Percentiles rank a stretch among this genome's conserved stretches.
These are phyloP conservation scores for Temnothorax curvispinosus DNA, from an alignment of 1,140 invertebrate species.

Conservation along the genomic window DNA sequence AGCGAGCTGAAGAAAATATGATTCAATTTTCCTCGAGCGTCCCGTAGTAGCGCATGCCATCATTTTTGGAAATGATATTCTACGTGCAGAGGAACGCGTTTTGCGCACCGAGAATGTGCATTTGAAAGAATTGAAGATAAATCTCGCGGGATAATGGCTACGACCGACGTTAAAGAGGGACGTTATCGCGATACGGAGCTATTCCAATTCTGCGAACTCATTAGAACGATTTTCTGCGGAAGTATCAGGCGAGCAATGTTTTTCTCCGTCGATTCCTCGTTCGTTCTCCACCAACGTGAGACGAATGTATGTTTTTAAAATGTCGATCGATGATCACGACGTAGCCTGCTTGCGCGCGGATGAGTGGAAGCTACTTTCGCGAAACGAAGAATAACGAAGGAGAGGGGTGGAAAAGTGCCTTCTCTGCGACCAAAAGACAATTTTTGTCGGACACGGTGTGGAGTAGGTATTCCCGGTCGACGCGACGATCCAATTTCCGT, in stretches of 20 bases:
- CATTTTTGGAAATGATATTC: constrained; percentile 61
- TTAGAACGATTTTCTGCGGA: constrained; percentile 18
- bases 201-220: constrained; percentile 2
- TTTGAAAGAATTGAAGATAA: constrained; percentile 53
- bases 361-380: neutral
- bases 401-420: neutral
- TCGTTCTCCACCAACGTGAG: neutral
- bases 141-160: constrained; percentile 29
- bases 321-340: neutral
- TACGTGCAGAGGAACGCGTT: constrained; percentile 34
- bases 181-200: constrained; percentile 17
- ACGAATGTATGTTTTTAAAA: neutral
- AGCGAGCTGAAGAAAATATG: constrained; percentile 56
- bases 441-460: constrained; percentile 28
- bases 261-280: neutral
- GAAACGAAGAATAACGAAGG: constrained; percentile 24
- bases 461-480: neutral
- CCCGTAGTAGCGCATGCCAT: constrained; percentile 39
- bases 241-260: neutral
- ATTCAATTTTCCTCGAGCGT: constrained; percentile 56
- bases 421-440: constrained; percentile 31
- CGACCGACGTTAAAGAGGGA: constrained; percentile 2
- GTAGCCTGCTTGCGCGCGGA: neutral
- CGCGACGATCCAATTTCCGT: constrained; percentile 60
- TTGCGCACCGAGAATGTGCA: constrained; percentile 24